A percentile compares a stretch with the other conserved stretches of the same genome.
These are phyloP conservation scores for Tychaedon coryphoeus DNA, from an alignment of 2,113 vertebrate species.

Conservation along the genomic window DNA sequence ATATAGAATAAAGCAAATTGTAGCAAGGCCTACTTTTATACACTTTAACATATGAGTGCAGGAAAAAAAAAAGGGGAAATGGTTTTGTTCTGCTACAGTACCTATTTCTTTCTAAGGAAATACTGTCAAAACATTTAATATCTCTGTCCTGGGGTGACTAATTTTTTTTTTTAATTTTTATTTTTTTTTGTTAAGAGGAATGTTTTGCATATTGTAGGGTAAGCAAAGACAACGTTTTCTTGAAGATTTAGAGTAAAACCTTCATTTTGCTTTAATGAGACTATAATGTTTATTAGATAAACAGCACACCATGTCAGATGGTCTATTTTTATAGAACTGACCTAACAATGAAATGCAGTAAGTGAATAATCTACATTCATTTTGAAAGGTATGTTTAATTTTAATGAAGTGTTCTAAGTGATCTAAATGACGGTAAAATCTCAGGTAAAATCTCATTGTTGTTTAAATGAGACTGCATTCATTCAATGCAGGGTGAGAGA, in stretches of 20 bases:
- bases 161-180: not conserved
- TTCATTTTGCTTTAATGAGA: not conserved
- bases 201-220: not conserved
- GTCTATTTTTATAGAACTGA: not conserved
- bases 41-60: not conserved
- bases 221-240: not conserved
- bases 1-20: not conserved
- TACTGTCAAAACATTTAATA: not conserved
- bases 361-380: not conserved
- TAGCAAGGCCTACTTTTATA: not conserved
- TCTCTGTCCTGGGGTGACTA: not conserved
- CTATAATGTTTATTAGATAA: not conserved
- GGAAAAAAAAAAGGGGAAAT: rapidly evolving
- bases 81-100: not conserved
- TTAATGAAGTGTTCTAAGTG: not conserved
- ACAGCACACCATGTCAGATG: no score
- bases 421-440: not conserved
- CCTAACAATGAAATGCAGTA: not conserved
- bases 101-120: not conserved
- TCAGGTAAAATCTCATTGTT: not conserved
- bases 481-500: not conserved
- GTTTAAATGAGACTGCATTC: not conserved
- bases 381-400: not conserved
- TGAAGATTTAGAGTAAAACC: not conserved
- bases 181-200: not conserved